These are phyloP conservation scores for Scyliorhinus canicula DNA, from an alignment of 2,797 vertebrate species.

Conservation along the genomic window DNA sequence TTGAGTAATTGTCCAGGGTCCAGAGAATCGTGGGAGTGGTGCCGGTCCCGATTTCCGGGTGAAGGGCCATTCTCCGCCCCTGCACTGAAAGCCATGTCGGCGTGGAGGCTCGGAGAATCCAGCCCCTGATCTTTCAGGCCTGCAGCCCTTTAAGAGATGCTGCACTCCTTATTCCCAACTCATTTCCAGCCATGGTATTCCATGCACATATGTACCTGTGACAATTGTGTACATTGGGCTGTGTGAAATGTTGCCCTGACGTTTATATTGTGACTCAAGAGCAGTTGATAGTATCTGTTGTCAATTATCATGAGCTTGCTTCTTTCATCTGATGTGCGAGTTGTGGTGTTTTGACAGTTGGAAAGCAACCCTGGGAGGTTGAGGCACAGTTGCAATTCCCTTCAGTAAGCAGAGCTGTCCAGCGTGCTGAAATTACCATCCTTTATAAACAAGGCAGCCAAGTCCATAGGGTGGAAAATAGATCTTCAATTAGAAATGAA, in stretches of 20 bases:
- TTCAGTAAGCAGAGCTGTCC: not conserved
- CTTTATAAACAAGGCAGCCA: not conserved
- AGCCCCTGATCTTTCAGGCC: too few relatives aligned
- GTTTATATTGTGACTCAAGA: not conserved
- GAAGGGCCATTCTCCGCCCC: too few relatives aligned
- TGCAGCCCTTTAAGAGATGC: not conserved
- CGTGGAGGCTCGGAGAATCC: too few relatives aligned
- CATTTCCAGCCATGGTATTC: not conserved
- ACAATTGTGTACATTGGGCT: not conserved
- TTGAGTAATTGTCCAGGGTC: too few relatives aligned
- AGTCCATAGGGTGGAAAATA: not conserved
- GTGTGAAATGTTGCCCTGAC: not conserved
- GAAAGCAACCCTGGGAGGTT: not conserved
- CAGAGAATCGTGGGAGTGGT: too few relatives aligned
- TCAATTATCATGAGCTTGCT: not conserved
- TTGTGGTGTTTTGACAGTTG: conserved; percentile 40
- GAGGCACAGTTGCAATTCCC: conserved; percentile 16
- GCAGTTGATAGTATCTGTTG: not conserved
- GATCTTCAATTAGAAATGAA: conserved; percentile 13
- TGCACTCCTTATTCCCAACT: not conserved
- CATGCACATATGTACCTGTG: not conserved
- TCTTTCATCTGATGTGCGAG: not conserved
- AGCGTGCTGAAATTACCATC: not conserved
- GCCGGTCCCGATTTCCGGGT: too few relatives aligned
- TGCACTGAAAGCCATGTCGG: too few relatives aligned